Percentiles rank a stretch among this genome's conserved stretches.
Evolutionary conservation across 2,888 invertebrate species (phyloP).

Genomic region (Amiota mariae): DNA sequence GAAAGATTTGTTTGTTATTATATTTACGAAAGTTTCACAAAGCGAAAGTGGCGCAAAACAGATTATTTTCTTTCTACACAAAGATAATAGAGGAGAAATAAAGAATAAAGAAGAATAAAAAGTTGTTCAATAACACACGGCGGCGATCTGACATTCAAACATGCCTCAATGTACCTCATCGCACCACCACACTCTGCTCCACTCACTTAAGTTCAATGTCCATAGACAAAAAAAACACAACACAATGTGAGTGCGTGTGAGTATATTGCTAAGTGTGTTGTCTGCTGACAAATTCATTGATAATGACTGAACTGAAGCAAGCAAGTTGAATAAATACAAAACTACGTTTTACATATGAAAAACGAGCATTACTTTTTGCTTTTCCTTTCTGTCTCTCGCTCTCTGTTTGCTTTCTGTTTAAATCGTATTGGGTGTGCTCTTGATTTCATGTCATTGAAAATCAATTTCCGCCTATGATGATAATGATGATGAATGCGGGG

Average conservation of each 20-base stretch:
- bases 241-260: not conserved
- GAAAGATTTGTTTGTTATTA: not conserved
- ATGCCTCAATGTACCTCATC: slow-evolving; percentile 47
- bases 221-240: not conserved
- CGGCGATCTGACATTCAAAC: not conserved
- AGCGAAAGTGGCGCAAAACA: slow-evolving; percentile 37
- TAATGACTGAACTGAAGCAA: slow-evolving; percentile 15
- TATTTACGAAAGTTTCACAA: no score
- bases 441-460: slow-evolving; percentile 40
- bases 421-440: not conserved
- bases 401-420: slow-evolving; percentile 27
- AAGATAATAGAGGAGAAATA: no score
- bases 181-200: slow-evolving; percentile 11
- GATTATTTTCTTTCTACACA: not conserved
- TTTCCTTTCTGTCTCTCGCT: no score
- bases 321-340: slow-evolving; percentile 3
- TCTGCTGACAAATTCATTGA: slow-evolving; percentile 14
- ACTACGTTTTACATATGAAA: slow-evolving; percentile 1
- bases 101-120: no score
- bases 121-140: no score
- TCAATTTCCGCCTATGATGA: slow-evolving; percentile 38
- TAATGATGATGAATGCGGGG: slow-evolving; percentile 4
- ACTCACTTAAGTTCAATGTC: slow-evolving; percentile 23
- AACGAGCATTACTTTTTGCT: no score
- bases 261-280: no score